phyloP scores from a whole-genome alignment of 64 coral and sea anemone species.

The Pocillopora damicornis region DNA sequence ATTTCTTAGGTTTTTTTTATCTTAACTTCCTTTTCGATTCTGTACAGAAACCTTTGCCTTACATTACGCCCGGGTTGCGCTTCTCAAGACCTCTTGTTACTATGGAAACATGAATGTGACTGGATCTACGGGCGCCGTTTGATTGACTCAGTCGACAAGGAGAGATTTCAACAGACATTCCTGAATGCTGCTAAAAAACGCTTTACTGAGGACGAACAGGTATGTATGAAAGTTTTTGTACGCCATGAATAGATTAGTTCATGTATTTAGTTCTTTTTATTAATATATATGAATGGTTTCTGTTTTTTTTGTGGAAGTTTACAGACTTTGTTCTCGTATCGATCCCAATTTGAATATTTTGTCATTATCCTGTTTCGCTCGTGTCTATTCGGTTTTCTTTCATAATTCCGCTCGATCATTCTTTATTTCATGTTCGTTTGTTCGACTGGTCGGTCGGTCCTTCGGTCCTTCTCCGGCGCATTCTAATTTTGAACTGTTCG shows the following conservation, averaged over 20 bases:
- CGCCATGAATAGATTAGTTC: too few relatives aligned
- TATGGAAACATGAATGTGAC: constrained; percentile 99
- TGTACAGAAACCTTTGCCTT: constrained; percentile 85
- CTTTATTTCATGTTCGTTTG: background rate
- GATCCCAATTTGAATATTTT: too few relatives aligned
- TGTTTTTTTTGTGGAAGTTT: too few relatives aligned
- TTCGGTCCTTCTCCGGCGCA: too few relatives aligned
- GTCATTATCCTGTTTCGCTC: background rate
- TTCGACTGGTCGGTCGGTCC: too few relatives aligned
- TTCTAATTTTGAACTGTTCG: background rate
- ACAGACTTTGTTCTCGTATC: too few relatives aligned
- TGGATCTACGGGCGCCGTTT: constrained; percentile 92
- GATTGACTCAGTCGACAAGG: constrained; percentile 92
- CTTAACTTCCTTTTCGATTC: background rate
- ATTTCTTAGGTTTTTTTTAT: background rate
- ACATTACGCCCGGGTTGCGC: constrained; percentile 83
- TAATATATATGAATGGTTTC: too few relatives aligned
- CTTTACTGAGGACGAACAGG: constrained; percentile 78
- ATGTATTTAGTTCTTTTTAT: too few relatives aligned
- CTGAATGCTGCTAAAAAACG: constrained; percentile 81
- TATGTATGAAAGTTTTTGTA: background rate
- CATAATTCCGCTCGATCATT: background rate
- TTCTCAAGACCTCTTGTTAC: constrained; percentile 77
- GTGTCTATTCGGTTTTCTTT: background rate
- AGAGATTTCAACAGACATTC: constrained; percentile 87